Conservation (phyloP, 2,797 vertebrate species). For the Odontamblyopus rebecca region DNA sequence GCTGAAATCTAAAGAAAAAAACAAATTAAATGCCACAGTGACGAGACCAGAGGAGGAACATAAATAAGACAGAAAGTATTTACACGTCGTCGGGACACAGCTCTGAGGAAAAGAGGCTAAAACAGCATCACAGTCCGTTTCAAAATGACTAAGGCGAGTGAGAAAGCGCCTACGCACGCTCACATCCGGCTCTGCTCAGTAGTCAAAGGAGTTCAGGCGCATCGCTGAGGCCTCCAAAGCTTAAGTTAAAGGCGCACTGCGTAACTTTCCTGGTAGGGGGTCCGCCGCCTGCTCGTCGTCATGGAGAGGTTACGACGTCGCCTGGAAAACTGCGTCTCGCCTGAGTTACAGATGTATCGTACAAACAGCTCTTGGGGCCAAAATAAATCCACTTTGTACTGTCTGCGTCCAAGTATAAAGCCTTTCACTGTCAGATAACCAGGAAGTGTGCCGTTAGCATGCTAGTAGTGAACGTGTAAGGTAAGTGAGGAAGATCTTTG, state of each 20-base stretch:
- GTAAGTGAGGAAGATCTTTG: no score
- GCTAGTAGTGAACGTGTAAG: no score
- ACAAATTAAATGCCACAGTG: conserved; percentile 41
- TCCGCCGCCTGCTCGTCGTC: not conserved
- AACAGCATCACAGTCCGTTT: conserved; percentile 20
- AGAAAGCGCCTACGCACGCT: conserved; percentile 4
- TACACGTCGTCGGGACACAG: conserved; percentile 24
- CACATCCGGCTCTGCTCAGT: conserved; percentile 49
- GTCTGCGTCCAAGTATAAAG: no score
- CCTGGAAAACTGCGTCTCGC: not conserved
- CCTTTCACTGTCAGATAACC: no score
- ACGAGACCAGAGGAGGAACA: conserved; percentile 38
- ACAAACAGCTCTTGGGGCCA: no score
- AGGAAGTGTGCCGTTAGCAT: not conserved
- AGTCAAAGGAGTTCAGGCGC: conserved; percentile 50
- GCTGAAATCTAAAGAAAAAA: conserved; percentile 45
- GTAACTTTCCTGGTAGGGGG: not conserved
- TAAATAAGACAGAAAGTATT: conserved; percentile 44
- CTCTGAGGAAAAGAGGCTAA: no score
- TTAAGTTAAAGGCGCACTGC: not conserved
- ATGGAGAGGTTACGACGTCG: not conserved
- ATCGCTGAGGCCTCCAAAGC: conserved; percentile 28
- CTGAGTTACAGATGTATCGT: no score
- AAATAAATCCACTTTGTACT: no score
- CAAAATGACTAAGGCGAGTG: conserved; percentile 50